Percentiles rank a stretch among this genome's conserved stretches.
These are phyloP conservation scores for Cactoblastis cactorum DNA, from an alignment of 2,888 invertebrate genomes.

Conservation along the genomic window DNA sequence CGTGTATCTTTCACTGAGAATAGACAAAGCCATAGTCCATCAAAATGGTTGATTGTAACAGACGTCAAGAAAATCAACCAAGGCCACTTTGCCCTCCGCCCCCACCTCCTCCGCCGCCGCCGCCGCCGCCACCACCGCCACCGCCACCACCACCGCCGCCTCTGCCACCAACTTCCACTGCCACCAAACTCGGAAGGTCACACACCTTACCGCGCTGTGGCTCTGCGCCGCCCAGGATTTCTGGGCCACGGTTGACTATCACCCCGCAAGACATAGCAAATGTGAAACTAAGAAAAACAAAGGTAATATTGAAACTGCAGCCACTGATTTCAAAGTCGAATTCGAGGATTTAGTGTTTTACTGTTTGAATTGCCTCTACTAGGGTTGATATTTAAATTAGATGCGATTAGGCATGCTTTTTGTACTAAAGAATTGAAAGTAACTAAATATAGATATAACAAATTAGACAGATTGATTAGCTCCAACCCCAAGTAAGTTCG, in stretches of 20 bases:
- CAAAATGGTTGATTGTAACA: conserved; percentile 20
- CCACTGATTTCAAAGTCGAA: too few species aligned
- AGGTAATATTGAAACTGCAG: too few species aligned
- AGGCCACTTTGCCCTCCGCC: conserved; percentile 22
- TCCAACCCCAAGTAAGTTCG: too few species aligned
- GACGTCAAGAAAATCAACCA: conserved; percentile 29
- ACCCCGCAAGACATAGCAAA: conserved; percentile 72
- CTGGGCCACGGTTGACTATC: conserved; percentile 57
- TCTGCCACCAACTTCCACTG: conserved; percentile 46
- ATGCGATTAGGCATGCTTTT: too few species aligned
- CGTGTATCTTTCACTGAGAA: too few species aligned
- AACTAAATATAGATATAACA: too few species aligned
- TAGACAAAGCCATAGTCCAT: too few species aligned
- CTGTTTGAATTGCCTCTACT: too few species aligned
- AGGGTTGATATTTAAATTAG: too few species aligned
- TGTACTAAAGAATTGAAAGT: too few species aligned
- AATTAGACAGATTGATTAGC: too few species aligned
- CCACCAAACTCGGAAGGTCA: conserved; percentile 38
- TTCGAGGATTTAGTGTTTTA: too few species aligned
- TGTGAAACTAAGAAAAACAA: conserved; percentile 66
- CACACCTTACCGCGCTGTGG: conserved; percentile 63
- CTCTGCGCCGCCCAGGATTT: conserved; percentile 59
- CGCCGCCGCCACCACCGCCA: conserved; percentile 37
- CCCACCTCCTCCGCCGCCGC: conserved; percentile 38
- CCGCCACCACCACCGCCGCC: conserved; percentile 57